Evolutionary conservation across 2,888 invertebrate species (phyloP).

Genomic region (Drosophila recens): DNA sequence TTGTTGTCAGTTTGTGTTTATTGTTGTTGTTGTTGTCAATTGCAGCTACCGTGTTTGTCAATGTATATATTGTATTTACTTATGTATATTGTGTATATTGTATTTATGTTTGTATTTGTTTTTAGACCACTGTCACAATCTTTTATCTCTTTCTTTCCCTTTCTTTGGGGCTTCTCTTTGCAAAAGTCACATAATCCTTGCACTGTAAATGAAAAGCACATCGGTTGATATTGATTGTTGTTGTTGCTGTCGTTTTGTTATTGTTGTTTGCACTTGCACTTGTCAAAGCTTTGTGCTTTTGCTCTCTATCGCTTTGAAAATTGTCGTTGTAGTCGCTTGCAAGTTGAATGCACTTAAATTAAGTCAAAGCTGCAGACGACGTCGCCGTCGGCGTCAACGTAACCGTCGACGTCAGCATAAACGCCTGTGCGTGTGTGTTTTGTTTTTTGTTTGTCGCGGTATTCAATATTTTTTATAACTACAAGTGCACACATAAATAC

Average conservation of each 20-base stretch:
- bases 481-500: slow-evolving; percentile 9
- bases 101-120: neutral
- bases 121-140: slow-evolving; percentile 37
- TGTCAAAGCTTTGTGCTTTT: slow-evolving; percentile 59
- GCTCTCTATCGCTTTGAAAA: slow-evolving; percentile 49
- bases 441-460: slow-evolving; percentile 54
- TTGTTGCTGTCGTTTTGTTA: slow-evolving; percentile 27
- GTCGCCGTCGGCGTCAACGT: slow-evolving; percentile 23
- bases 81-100: slow-evolving; percentile 14
- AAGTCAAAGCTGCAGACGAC: slow-evolving; percentile 84
- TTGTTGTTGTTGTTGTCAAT: slow-evolving; percentile 31
- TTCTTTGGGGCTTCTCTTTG: slow-evolving; percentile 21
- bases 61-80: slow-evolving; percentile 22
- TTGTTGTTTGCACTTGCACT: slow-evolving; percentile 59
- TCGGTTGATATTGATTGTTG: slow-evolving; percentile 33
- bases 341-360: slow-evolving; percentile 85
- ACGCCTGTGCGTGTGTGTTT: slow-evolving; percentile 31
- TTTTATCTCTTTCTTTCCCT: slow-evolving; percentile 37
- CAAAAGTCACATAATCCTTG: slow-evolving; percentile 78
- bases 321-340: slow-evolving; percentile 42
- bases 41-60: slow-evolving; percentile 50
- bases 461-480: slow-evolving; percentile 39
- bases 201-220: slow-evolving; percentile 67
- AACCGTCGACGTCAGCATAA: slow-evolving; percentile 18
- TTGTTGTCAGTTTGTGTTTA: slow-evolving; percentile 10